Conservation (phyloP, 2,888 invertebrate genomes). For the Caenorhabditis doughertyi region DNA sequence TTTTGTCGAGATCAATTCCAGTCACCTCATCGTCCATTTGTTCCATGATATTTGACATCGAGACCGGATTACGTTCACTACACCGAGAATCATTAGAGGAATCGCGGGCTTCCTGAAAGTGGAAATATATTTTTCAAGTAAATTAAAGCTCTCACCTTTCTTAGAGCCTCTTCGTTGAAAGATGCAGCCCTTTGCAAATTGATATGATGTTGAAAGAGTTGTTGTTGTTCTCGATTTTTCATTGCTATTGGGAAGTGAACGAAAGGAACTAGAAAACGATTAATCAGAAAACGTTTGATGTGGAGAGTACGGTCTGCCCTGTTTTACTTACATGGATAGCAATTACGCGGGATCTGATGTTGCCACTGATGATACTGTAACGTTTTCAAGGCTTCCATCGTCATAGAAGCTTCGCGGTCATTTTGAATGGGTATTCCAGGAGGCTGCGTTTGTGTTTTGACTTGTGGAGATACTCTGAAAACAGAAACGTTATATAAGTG, state of each 20-base stretch:
- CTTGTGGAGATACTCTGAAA: constrained; percentile 48
- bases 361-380: constrained; percentile 19
- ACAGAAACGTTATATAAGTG: background rate
- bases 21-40: constrained; percentile 24
- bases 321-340: background rate
- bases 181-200: background rate
- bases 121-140: background rate
- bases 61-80: constrained; percentile 7
- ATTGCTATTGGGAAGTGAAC: constrained; percentile 6
- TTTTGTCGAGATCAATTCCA: constrained; percentile 34
- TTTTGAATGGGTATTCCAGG: constrained; percentile 29
- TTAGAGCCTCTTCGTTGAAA: background rate
- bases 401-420: constrained; percentile 18
- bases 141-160: too few species aligned
- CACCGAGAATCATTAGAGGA: constrained; percentile 16
- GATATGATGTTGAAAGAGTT: background rate
- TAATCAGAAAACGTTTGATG: background rate
- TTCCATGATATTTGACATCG: background rate
- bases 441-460: constrained; percentile 34
- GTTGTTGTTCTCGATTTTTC: constrained; percentile 14
- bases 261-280: background rate
- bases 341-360: constrained; percentile 6
- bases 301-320: background rate
- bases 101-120: background rate
- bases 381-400: constrained; percentile 17